Conservation (phyloP, 2,797 vertebrate genomes). For the Cynodonichthys magdalenae region DNA sequence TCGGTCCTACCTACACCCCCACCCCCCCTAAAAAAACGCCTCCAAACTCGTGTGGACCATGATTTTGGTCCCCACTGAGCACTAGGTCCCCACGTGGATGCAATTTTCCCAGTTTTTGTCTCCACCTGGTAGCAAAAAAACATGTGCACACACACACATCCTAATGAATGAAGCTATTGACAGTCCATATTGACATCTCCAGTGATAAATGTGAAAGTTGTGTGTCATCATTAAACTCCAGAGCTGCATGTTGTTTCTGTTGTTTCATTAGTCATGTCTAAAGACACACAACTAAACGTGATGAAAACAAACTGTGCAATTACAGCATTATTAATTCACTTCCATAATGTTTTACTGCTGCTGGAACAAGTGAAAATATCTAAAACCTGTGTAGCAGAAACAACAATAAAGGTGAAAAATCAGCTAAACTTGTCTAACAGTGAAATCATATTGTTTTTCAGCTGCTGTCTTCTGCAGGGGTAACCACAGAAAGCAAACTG, state of each 20-base stretch:
- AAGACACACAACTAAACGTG: not conserved
- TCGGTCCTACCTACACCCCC: too few relatives aligned
- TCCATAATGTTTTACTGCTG: not conserved
- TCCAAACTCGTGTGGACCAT: too few relatives aligned
- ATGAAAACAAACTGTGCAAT: not conserved
- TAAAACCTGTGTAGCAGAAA: not conserved
- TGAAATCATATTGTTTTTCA: too few relatives aligned
- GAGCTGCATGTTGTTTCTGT: not conserved
- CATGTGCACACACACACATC: not conserved
- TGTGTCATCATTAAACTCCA: constrained; percentile 2
- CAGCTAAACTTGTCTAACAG: too few relatives aligned
- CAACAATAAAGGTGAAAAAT: not conserved
- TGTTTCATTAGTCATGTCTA: constrained; percentile 3
- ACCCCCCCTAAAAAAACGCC: too few relatives aligned
- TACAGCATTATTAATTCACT: not conserved
- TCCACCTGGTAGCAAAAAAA: too few relatives aligned
- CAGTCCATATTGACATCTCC: not conserved
- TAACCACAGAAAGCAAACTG: too few relatives aligned
- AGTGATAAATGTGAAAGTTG: constrained; percentile 8
- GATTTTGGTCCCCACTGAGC: too few relatives aligned
- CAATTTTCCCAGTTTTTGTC: too few relatives aligned
- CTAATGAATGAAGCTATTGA: constrained; percentile 5
- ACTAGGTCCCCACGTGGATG: too few relatives aligned
- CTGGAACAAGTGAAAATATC: not conserved
- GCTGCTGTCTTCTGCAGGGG: too few relatives aligned